Evolutionary conservation across 1,140 invertebrate genomes (phyloP), one percentile per base, ranked within the genome.

Genomic region (Drosophila biarmipes): DNA sequence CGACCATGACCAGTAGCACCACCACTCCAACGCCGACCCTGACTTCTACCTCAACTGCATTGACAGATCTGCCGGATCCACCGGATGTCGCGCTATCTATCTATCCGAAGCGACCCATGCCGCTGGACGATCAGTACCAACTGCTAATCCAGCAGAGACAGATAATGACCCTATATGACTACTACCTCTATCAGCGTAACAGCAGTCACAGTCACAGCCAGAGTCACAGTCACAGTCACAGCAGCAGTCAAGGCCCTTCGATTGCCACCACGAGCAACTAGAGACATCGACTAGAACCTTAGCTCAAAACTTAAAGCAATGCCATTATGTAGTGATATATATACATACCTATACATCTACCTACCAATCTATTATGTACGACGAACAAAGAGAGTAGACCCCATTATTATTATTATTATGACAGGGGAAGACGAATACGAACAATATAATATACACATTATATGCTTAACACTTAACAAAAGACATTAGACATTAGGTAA

Each of bases 321-420:
- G 87, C 87, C 87, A 90, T 90, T 90, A 67, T 78, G 76, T 90
- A 90, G 87, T 90, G 87, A 90, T 90, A 90, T 80, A 64, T 71
- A 80, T 51, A 73, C 51, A 55, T 69, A 80, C 52, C 43, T 66
- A 67, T 49, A 73, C 55, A 54, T 24, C 24, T 69, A 75, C 46
- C 45, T 67, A 73, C 38, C 42, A 54, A 73, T 40, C 42, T 67
- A 67, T 54, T 51, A 67, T 67, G 54, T 48, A 72, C 40, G 35
- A 69, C 46, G 58, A 75, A 45, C 66, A 73, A 73, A 71, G 69
- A 15, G 35, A 31, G 40, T 27, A 48, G 17, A 11, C 7, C 45
- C 24, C 24, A 7, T 15, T 19, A 35, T 63, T 5, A 38, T 10
- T 29, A 40, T 34, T 12, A 35, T 42, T 42, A 42, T 6, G 12